Evolutionary conservation across 2,113 vertebrate genomes (phyloP).

Genomic region (Probosciger aterrimus): DNA sequence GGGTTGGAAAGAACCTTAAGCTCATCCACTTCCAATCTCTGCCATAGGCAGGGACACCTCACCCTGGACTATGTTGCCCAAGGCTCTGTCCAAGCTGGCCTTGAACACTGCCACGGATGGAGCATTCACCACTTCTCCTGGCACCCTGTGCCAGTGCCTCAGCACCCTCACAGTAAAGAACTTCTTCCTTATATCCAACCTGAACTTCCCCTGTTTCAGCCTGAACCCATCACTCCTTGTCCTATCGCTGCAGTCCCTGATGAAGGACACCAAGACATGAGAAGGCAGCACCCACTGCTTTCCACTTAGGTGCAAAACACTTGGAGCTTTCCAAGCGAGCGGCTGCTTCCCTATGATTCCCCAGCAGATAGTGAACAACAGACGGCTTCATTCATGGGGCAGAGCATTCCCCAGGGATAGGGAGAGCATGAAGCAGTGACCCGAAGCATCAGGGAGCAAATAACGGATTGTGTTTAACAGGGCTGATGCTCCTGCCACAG

Average conservation of each 20-base stretch:
- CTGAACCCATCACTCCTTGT: neutral
- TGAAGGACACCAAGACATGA: neutral
- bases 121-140: neutral
- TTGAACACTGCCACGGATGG: neutral
- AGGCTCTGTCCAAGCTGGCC: neutral
- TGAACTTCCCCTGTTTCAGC: neutral
- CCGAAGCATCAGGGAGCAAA: neutral
- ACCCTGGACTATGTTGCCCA: neutral
- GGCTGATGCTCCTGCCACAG: neutral
- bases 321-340: neutral
- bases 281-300: neutral
- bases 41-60: neutral
- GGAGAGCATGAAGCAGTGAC: neutral
- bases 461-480: neutral
- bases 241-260: neutral
- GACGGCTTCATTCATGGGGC: neutral
- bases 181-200: neutral
- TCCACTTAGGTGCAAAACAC: neutral
- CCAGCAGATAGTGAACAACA: neutral
- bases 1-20: neutral
- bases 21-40: neutral
- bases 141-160: neutral
- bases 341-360: neutral
- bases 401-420: rapidly evolving
- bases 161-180: neutral